Conservation (phyloP, 2,113 vertebrate species). For the Lichenostomus cassidix region DNA sequence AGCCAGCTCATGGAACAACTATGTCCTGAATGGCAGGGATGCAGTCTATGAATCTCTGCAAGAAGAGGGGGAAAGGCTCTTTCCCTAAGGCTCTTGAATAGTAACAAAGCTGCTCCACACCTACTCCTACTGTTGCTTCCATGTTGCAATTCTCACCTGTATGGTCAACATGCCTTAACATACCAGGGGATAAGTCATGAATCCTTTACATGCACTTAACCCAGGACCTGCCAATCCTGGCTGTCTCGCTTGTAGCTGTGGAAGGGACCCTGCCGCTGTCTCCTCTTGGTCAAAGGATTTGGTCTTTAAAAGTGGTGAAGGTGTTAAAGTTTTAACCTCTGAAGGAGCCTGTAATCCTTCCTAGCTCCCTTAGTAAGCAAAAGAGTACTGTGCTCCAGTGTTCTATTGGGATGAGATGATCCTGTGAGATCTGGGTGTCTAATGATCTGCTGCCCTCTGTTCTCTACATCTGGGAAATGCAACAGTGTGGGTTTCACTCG, state of each 20-base stretch:
- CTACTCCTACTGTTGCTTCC: background rate
- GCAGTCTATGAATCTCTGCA: background rate
- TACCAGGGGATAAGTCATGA: background rate
- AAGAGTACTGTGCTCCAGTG: background rate
- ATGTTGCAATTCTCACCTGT: background rate
- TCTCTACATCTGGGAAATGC: background rate
- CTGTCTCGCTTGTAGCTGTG: background rate
- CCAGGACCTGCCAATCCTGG: background rate
- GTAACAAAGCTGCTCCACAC: background rate
- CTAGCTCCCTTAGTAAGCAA: background rate
- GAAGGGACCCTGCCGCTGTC: background rate
- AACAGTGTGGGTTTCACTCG: background rate
- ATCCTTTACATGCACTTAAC: background rate
- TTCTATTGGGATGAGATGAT: rapidly evolving
- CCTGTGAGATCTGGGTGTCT: background rate
- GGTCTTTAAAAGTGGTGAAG: background rate
- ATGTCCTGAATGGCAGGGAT: background rate
- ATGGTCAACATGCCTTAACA: background rate
- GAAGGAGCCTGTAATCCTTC: background rate
- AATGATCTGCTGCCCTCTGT: background rate
- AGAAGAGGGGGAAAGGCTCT: background rate
- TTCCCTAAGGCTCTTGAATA: background rate
- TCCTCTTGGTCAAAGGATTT: background rate
- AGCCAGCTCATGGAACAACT: background rate
- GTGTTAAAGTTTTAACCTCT: background rate